phyloP scores from a whole-genome alignment of 2,888 invertebrate species.

The Atrina japonica region DNA sequence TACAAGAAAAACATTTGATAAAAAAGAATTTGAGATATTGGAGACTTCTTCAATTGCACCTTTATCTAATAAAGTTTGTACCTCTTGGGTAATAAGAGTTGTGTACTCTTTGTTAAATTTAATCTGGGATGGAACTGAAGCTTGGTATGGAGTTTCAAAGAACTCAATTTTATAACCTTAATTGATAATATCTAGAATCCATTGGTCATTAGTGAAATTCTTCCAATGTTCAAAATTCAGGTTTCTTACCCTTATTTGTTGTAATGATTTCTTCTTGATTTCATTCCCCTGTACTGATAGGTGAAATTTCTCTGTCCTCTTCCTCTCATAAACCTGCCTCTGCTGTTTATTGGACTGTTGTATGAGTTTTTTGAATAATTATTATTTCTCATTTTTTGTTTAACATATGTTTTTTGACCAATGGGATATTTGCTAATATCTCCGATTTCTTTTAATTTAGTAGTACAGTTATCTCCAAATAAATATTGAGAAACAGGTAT shows the following conservation, averaged over 20 bases:
- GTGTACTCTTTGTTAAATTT: slow-evolving; percentile 4
- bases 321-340: not conserved
- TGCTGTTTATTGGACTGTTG: not conserved
- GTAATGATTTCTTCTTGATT: not conserved
- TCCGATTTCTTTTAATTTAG: not conserved
- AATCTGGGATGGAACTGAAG: slow-evolving; percentile 11
- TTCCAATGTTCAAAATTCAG: slow-evolving; percentile 10
- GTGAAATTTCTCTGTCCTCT: not conserved
- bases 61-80: slow-evolving; percentile 9
- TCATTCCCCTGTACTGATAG: too few species aligned
- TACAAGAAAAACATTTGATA: slow-evolving; percentile 35
- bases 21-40: not conserved
- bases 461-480: not conserved
- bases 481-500: not conserved
- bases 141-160: slow-evolving; percentile 7
- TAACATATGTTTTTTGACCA: not conserved
- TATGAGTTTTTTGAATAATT: too few species aligned
- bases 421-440: slow-evolving; percentile 12
- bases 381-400: too few species aligned
- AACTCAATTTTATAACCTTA: slow-evolving; percentile 33
- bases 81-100: slow-evolving; percentile 9
- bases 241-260: not conserved
- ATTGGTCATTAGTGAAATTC: slow-evolving; percentile 18
- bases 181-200: slow-evolving; percentile 22
- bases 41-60: not conserved